Base-by-base conservation (phyloP, 2,888 invertebrate genomes). In the Dioctria rufipes region DNA sequence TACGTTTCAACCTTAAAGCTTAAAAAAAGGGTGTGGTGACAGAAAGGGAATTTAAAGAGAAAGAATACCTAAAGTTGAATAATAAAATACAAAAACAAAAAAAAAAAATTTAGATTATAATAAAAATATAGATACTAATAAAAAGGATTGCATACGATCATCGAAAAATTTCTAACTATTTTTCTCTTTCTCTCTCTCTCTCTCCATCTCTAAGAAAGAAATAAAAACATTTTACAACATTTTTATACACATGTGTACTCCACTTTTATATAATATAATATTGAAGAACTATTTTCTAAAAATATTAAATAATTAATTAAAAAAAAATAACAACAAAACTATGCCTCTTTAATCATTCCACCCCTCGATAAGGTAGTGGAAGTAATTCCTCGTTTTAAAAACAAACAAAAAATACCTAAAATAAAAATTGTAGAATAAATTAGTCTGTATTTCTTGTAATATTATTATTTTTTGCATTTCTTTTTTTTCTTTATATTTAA, bases 251-350 rank as follows among this genome's bases (percentile, higher is more conserved):
- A 46, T 61, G 40, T 78, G 61, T 43, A 77, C 49, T 61, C 46
- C 25, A 25, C 11, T 78, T 39, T 37, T 54, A 66, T 75, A 60
- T 78, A 25, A 11, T 58, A 25, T 25, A 25, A 25, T 25, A 25
- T 54, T 54, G 54, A 54, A 66, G 11, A 13, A n/a, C 66, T 66
- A 66, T 66, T 66, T 49, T 39, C 66, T 78, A 78, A n/a, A 54
- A 66, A 78, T 46, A 54, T 67, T 78, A 66, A 79, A 43, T 54
- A 79, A 79, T 67, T 43, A 77, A 25, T 25, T 25, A 25, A 25
- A 67, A 69, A 79, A 80, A 80, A 80, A 67, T 81, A 80, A 80
- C 67, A 81, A 81, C 73, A 71, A 80, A 80, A 67, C 63, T 78
- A 80, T 80, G 80, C 81, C 81, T 81, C 81, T 81, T 25, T 81